Base-by-base conservation (phyloP, 1,140 invertebrate species). In the Drosophila lacertosa region DNA sequence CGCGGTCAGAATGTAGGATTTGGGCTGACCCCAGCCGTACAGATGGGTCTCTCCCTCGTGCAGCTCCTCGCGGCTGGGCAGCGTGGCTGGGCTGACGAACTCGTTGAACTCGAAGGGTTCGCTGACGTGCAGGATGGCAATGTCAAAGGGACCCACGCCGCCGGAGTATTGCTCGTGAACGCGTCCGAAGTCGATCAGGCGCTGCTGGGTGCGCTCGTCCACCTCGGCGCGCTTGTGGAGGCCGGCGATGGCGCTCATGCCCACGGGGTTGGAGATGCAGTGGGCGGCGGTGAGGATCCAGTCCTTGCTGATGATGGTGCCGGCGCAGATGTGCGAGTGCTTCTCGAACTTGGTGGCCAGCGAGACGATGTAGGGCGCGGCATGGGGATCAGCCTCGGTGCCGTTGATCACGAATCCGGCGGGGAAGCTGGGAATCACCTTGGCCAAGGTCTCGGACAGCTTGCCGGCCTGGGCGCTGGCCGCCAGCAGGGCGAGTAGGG, bases 71-170 rank as follows among this genome's bases (percentile, higher is more conserved):
- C 79, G 57, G 9, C 69, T 45, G 39, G 93, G 93, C 71, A 95
- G 74, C 0, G 67, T 55, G 10, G 94, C 91, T 0, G 93, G 77
- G 0, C 92, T 84, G 0, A 96, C 92, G 39, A 79, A 81, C 15
- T 93, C 74, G 68, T 92, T 93, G 48, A 93, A 93, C 2, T 67
- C 77, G 22, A 95, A 77, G 1, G 93, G 92, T n/a, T 88, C 91
- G 6, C 89, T 91, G n/a, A 95, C 79, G 60, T 42, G 92, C 15
- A 96, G 77, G 0, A 96, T 44, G 29, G 94, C 94, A 45, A 96
- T 94, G 70, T 96, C 95, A 63, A 94, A 92, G 44, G 92, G 92
- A 15, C 91, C 92, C n/a, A 93, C 93, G 5, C 92, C 92, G 13
- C 93, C 92, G n/a, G 39, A n/a, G 72, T 93, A 94, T 2, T 84